phyloP scores from a whole-genome alignment of 2,888 invertebrate genomes.

The Macroteleia sp. region DNA sequence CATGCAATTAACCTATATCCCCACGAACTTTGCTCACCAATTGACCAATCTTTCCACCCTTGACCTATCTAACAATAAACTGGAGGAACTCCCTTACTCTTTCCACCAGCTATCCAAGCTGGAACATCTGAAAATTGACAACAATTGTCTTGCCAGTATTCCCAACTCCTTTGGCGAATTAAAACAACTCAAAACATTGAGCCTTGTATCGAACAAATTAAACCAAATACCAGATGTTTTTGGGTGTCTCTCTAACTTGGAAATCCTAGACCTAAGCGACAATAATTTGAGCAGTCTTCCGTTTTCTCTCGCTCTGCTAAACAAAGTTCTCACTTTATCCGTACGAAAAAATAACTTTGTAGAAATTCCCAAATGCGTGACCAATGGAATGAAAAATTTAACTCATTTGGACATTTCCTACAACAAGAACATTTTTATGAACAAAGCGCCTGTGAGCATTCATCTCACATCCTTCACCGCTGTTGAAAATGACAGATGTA shows the following conservation, averaged over 20 bases:
- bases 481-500: slow-evolving; percentile 56
- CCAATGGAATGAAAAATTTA: slow-evolving; percentile 69
- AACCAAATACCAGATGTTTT: slow-evolving; percentile 72
- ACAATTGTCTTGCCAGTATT: slow-evolving; percentile 69
- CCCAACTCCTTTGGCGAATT: slow-evolving; percentile 70
- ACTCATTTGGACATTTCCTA: slow-evolving; percentile 69
- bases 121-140: slow-evolving; percentile 35
- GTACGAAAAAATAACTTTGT: slow-evolving; percentile 69
- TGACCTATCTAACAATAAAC: slow-evolving; percentile 45
- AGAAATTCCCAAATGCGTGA: slow-evolving; percentile 71
- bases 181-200: slow-evolving; percentile 76
- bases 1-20: slow-evolving; percentile 29
- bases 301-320: slow-evolving; percentile 38
- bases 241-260: slow-evolving; percentile 64
- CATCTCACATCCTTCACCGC: slow-evolving; percentile 70
- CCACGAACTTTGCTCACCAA: slow-evolving; percentile 36
- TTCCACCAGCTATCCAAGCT: slow-evolving; percentile 40
- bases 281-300: slow-evolving; percentile 43
- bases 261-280: slow-evolving; percentile 67
- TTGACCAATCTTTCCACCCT: slow-evolving; percentile 24
- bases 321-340: slow-evolving; percentile 65
- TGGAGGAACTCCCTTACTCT: slow-evolving; percentile 47
- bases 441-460: slow-evolving; percentile 65
- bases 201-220: slow-evolving; percentile 85
- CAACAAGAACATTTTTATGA: slow-evolving; percentile 66